These are phyloP conservation scores for Odontomachus brunneus DNA, from an alignment of 1,140 invertebrate species.

Conservation along the genomic window DNA sequence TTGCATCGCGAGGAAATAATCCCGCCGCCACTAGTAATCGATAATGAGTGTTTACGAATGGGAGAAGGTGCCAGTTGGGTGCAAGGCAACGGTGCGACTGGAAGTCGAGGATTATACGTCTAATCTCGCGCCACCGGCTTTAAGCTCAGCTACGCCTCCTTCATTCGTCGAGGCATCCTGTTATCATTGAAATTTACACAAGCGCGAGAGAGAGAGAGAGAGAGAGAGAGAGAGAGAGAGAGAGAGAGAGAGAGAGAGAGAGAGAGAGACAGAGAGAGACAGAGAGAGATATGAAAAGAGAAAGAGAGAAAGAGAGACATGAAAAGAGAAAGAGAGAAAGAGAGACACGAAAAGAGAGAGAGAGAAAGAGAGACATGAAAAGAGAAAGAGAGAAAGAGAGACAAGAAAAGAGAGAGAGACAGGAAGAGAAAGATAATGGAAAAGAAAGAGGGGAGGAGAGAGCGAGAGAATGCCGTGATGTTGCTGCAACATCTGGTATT, in stretches of 20 bases:
- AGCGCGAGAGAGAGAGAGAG: conserved; percentile 14
- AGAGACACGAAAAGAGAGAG: background rate
- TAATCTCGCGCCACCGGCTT: conserved; percentile 32
- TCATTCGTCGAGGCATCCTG: conserved; percentile 4
- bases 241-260: background rate
- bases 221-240: background rate
- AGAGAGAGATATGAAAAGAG: background rate
- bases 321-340: too few species aligned
- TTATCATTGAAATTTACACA: conserved; percentile 55
- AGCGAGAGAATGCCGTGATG: conserved; percentile 4
- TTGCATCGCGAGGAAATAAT: conserved; percentile 46
- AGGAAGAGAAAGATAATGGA: too few species aligned
- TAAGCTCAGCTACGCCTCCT: conserved; percentile 19
- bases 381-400: conserved; percentile 1
- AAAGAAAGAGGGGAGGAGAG: background rate
- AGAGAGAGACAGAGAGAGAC: too few species aligned
- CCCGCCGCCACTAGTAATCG: conserved; percentile 45
- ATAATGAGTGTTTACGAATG: conserved; percentile 52
- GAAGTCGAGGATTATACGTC: conserved; percentile 27
- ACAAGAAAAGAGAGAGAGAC: background rate
- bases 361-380: background rate
- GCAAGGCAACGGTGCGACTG: background rate
- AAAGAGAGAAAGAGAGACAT: background rate
- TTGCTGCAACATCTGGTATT: conserved; percentile 44
- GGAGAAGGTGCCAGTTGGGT: conserved; percentile 14